These are phyloP conservation scores for Aricia agestis DNA, from an alignment of 1,140 invertebrate genomes.

Conservation along the genomic window DNA sequence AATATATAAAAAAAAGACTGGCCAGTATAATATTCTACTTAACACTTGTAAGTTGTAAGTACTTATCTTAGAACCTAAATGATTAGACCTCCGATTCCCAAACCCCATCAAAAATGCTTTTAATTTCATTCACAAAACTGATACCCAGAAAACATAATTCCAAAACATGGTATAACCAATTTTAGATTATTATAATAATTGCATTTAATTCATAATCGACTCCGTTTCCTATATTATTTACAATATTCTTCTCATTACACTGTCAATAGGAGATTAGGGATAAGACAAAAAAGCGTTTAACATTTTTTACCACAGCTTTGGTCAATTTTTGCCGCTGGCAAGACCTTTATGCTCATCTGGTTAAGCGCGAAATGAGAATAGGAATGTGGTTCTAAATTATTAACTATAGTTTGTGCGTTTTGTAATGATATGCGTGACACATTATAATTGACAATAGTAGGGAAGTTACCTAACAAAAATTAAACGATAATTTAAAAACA, in stretches of 20 bases:
- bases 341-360: constrained; percentile 32
- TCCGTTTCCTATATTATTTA: constrained; percentile 42
- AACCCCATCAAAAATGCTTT: not conserved
- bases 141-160: not conserved
- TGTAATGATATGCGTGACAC: too few species aligned
- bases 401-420: too few species aligned
- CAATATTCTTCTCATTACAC: constrained; percentile 70
- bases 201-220: constrained; percentile 30
- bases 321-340: constrained; percentile 60
- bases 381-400: constrained; percentile 23
- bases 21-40: too few species aligned
- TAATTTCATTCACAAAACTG: not conserved
- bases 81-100: not conserved
- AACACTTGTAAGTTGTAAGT: too few species aligned
- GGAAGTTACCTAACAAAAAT: too few species aligned
- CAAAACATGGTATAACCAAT: not conserved
- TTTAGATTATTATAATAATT: constrained; percentile 18
- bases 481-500: too few species aligned
- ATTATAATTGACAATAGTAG: too few species aligned
- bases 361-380: constrained; percentile 6
- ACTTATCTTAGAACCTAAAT: too few species aligned
- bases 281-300: constrained; percentile 38
- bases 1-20: too few species aligned
- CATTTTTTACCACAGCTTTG: not conserved
- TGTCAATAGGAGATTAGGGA: constrained; percentile 74